Conservation (phyloP, 2,888 invertebrate species). For the Trimorus sp. region DNA sequence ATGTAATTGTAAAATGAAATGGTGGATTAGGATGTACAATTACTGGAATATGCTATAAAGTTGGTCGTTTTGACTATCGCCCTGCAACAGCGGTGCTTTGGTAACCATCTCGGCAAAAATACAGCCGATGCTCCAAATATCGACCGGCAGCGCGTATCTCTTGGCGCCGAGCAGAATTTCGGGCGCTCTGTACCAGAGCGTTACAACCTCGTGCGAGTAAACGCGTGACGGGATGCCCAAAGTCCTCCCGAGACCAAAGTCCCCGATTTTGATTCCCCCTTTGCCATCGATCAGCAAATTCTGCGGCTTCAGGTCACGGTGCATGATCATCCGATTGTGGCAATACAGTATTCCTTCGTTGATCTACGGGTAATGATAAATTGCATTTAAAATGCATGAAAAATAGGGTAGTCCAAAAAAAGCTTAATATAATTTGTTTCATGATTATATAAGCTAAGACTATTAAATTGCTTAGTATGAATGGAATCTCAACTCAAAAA, state of each 20-base stretch:
- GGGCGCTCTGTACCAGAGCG: slow-evolving; percentile 98
- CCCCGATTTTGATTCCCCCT: slow-evolving; percentile 97
- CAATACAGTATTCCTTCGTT: slow-evolving; percentile 92
- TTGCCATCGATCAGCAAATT: slow-evolving; percentile 95
- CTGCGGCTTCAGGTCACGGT: slow-evolving; percentile 97
- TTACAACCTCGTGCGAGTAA: slow-evolving; percentile 95
- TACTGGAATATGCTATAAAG: slow-evolving; percentile 97
- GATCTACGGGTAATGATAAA: not conserved
- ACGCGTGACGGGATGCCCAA: slow-evolving; percentile 97
- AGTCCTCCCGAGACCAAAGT: slow-evolving; percentile 97
- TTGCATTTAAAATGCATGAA: not conserved
- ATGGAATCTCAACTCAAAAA: too few species aligned
- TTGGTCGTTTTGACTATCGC: slow-evolving; percentile 99
- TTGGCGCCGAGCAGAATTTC: slow-evolving; percentile 95
- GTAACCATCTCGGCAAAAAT: slow-evolving; percentile 99
- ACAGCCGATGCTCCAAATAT: slow-evolving; percentile 98
- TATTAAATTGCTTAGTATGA: too few species aligned
- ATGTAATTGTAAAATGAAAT: not conserved
- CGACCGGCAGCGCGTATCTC: slow-evolving; percentile 97
- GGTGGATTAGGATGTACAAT: not conserved
- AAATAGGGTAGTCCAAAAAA: too few species aligned
- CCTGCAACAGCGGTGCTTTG: slow-evolving; percentile 96
- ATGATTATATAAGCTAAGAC: too few species aligned
- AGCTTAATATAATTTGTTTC: too few species aligned
- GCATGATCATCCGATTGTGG: slow-evolving; percentile 94